These are phyloP conservation scores for Acanthurus lineatus DNA, from an alignment of 2,797 vertebrate species.

Conservation along the genomic window DNA sequence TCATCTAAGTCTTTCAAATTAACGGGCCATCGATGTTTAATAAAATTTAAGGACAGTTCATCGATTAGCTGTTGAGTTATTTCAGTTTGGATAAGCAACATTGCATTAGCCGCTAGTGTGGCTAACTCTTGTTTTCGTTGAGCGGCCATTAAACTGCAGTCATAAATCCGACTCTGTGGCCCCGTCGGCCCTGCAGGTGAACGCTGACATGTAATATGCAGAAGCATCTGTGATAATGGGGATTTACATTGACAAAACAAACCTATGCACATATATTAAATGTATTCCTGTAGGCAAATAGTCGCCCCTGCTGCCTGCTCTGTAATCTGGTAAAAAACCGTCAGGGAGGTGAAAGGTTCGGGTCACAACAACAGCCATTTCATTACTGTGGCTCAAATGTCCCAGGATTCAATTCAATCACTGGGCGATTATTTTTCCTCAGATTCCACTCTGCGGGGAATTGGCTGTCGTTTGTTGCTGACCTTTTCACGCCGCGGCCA, in stretches of 20 bases:
- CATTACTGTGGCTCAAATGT: constrained; percentile 83
- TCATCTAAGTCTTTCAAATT: not conserved
- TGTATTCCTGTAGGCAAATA: constrained; percentile 82
- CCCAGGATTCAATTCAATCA: constrained; percentile 84
- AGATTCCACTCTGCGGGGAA: constrained; percentile 77
- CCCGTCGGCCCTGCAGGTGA: constrained; percentile 62
- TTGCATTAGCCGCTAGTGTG: too few species aligned
- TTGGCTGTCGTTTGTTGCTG: constrained; percentile 75
- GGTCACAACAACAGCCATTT: constrained; percentile 85
- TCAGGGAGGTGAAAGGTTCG: constrained; percentile 69
- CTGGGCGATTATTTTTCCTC: constrained; percentile 78
- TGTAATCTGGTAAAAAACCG: constrained; percentile 80
- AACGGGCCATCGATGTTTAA: too few species aligned
- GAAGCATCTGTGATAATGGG: constrained; percentile 74
- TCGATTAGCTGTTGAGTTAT: not conserved
- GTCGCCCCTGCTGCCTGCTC: constrained; percentile 69
- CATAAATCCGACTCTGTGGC: not conserved
- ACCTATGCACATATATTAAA: constrained; percentile 75
- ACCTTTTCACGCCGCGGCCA: constrained; percentile 77
- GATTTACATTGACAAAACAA: constrained; percentile 80
- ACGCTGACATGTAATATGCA: constrained; percentile 70
- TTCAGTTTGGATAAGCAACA: too few species aligned
- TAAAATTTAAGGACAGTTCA: not conserved
- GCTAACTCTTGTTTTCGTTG: not conserved
- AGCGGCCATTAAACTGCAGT: not conserved